A percentile compares a stretch with the other conserved stretches of the same genome.
Conservation (phyloP, 2,888 invertebrate species). For the Sisyra nigra region DNA sequence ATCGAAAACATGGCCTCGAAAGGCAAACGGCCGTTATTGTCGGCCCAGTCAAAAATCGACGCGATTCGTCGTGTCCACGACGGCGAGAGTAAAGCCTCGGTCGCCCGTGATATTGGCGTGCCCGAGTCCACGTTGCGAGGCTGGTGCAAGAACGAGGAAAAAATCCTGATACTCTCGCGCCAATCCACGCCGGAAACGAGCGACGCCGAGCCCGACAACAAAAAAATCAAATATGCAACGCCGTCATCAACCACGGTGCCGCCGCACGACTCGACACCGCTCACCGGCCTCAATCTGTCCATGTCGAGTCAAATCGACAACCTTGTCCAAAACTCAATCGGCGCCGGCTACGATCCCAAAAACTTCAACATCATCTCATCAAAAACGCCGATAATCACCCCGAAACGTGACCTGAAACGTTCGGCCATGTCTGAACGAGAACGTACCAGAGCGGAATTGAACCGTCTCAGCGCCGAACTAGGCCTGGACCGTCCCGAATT, state of each 20-base stretch:
- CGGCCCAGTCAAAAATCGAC: constrained; percentile 62
- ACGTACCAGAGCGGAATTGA: constrained; percentile 29
- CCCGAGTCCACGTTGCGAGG: constrained; percentile 75
- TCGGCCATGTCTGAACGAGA: constrained; percentile 19
- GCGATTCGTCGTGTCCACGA: constrained; percentile 70
- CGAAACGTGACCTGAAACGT: constrained; percentile 6
- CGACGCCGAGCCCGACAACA: constrained; percentile 29
- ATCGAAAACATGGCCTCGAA: constrained; percentile 37
- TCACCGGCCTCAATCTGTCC: not conserved
- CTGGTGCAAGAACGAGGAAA: constrained; percentile 79
- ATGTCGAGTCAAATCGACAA: too few species aligned
- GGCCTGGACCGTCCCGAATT: constrained; percentile 26
- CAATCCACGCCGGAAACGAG: constrained; percentile 52
- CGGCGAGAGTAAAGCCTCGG: constrained; percentile 74
- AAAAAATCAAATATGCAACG: constrained; percentile 8
- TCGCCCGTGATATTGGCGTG: constrained; percentile 70
- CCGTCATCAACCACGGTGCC: not conserved
- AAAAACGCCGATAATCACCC: not conserved
- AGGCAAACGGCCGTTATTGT: constrained; percentile 56
- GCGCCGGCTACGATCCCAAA: not conserved
- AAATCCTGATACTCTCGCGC: constrained; percentile 50
- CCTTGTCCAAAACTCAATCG: not conserved
- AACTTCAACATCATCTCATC: constrained; percentile 2
- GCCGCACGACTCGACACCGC: not conserved
- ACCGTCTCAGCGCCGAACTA: constrained; percentile 28